A percentile compares a stretch with the other conserved stretches of the same genome.
These are phyloP conservation scores for Dermochelys coriacea DNA, from an alignment of 2,797 vertebrate species.

Conservation along the genomic window DNA sequence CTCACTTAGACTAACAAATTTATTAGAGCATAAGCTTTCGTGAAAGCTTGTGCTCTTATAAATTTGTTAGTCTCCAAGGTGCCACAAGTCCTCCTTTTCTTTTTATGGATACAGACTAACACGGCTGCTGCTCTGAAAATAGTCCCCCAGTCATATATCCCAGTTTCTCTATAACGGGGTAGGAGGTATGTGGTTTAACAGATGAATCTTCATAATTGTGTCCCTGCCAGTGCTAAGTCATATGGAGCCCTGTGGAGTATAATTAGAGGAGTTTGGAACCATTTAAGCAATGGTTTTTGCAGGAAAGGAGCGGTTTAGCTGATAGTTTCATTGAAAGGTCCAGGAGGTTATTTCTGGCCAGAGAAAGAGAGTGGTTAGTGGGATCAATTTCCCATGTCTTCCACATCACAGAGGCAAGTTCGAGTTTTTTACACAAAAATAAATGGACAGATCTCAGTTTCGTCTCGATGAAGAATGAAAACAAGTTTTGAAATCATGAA, in stretches of 20 bases:
- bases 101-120: no score
- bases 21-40: no score
- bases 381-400: not conserved
- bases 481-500: not conserved
- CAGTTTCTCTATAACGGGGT: not conserved
- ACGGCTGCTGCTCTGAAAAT: no score
- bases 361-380: not conserved
- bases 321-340: no score
- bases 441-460: not conserved
- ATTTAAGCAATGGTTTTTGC: not conserved
- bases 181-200: not conserved
- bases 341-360: not conserved
- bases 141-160: not conserved
- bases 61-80: no score
- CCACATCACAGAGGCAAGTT: not conserved
- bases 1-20: no score
- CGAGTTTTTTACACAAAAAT: not conserved
- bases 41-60: no score
- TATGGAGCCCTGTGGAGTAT: not conserved
- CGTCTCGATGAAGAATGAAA: not conserved
- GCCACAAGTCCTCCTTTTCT: no score
- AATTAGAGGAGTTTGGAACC: not conserved
- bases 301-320: not conserved
- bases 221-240: not conserved
- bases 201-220: not conserved